A percentile compares a stretch with the other conserved stretches of the same genome.
Conservation (phyloP, 2,113 vertebrate genomes). For the Eidolon helvum region DNA sequence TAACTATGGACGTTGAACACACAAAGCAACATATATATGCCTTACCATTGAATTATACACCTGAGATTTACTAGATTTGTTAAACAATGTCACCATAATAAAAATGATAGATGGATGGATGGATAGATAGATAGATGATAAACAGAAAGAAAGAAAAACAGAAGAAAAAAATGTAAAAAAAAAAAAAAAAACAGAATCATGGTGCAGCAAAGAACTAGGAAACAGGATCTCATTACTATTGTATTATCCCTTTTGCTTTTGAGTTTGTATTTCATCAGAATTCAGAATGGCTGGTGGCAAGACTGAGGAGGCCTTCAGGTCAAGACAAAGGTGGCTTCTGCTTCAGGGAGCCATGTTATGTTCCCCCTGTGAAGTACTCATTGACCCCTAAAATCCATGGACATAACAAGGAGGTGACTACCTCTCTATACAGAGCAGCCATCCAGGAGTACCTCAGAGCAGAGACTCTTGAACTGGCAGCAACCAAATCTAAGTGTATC, state of each 20-base stretch:
- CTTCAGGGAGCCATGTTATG: constrained; percentile 88
- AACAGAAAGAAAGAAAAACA: too few species aligned
- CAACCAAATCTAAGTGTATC: constrained; percentile 93
- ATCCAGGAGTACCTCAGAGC: constrained; percentile 91
- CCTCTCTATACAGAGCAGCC: constrained; percentile 90
- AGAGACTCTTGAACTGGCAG: constrained; percentile 91
- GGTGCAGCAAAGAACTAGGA: not conserved
- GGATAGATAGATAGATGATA: too few species aligned
- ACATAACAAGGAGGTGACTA: constrained; percentile 86
- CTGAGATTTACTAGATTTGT: too few species aligned
- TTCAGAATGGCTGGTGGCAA: constrained; percentile 85
- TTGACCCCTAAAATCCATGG: constrained; percentile 90
- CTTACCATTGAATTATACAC: too few species aligned
- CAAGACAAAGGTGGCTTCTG: constrained; percentile 91
- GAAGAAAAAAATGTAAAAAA: not conserved
- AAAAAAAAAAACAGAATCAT: not conserved
- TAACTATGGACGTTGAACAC: too few species aligned
- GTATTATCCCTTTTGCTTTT: not conserved
- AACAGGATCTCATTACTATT: not conserved
- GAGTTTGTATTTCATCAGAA: not conserved
- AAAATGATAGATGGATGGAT: too few species aligned
- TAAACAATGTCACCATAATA: too few species aligned
- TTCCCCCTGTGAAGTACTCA: constrained; percentile 91
- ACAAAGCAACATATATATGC: too few species aligned
- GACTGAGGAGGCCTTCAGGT: constrained; percentile 91